A percentile compares a stretch with the other conserved stretches of the same genome.
Evolutionary conservation across 2,113 vertebrate genomes (phyloP).

Genomic region (Microtus montanus): DNA sequence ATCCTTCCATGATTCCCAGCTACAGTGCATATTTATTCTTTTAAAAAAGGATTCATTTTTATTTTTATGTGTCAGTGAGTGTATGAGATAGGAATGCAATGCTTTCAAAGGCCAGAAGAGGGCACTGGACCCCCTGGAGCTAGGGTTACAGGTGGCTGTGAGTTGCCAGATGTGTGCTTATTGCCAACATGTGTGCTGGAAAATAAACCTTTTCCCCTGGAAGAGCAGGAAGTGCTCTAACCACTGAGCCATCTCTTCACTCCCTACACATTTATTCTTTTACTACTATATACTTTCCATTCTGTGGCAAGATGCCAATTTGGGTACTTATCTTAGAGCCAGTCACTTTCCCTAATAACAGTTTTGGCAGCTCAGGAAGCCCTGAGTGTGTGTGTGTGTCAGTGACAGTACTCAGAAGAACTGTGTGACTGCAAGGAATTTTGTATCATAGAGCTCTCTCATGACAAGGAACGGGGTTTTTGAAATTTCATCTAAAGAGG

Average conservation of each 20-base stretch:
- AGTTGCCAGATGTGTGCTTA: background rate
- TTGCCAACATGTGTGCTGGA: background rate
- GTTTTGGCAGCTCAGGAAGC: background rate
- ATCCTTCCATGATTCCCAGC: constrained; percentile 16
- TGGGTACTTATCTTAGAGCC: background rate
- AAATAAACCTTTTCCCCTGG: no score
- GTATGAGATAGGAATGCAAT: background rate
- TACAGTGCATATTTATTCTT: background rate
- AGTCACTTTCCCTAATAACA: background rate
- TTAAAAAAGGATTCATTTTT: background rate
- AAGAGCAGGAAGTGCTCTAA: background rate
- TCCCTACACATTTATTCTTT: background rate
- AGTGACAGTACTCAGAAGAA: background rate
- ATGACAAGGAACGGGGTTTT: background rate
- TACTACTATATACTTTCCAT: background rate
- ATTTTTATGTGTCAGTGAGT: background rate
- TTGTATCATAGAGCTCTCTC: background rate
- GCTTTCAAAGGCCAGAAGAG: background rate
- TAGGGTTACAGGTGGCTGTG: background rate
- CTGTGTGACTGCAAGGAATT: background rate
- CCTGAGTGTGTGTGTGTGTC: background rate
- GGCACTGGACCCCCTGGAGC: background rate
- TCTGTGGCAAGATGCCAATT: background rate
- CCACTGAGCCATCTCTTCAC: no score
- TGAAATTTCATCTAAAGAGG: background rate